These are phyloP conservation scores for Coboldia fuscipes DNA, from an alignment of 1,140 invertebrate genomes.

Conservation along the genomic window DNA sequence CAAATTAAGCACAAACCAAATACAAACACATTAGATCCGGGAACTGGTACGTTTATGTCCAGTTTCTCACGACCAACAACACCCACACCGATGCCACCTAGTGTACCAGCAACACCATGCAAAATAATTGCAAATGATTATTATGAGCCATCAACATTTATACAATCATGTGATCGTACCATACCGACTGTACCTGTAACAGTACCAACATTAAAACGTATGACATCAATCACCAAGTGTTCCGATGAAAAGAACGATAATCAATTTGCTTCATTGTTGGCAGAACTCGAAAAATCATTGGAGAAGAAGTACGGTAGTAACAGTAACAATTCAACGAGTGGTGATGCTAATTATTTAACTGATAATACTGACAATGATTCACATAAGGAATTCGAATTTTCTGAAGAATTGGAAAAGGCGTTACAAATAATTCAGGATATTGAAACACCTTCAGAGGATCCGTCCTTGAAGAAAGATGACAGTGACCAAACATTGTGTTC, in stretches of 20 bases:
- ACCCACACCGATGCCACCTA: not conserved
- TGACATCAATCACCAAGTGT: not conserved
- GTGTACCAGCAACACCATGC: not conserved
- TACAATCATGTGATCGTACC: not conserved
- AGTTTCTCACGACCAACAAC: conserved; percentile 1
- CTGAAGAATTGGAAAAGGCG: conserved; percentile 23
- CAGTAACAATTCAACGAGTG: no score
- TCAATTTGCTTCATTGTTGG: conserved; percentile 25
- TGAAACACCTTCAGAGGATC: conserved; percentile 21
- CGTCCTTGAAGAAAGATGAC: no score
- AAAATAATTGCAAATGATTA: not conserved
- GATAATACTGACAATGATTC: no score
- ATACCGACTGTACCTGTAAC: not conserved
- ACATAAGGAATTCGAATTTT: conserved; percentile 23
- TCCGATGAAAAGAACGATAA: conserved; percentile 8
- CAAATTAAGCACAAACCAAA: not conserved
- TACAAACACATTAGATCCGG: no score
- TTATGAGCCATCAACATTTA: not conserved
- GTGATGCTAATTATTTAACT: no score
- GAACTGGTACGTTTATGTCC: no score
- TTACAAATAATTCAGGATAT: conserved; percentile 25
- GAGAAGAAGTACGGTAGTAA: no score
- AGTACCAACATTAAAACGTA: not conserved
- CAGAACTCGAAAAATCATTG: conserved; percentile 21
- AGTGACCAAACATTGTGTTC: no score